Evolutionary conservation across 2,797 vertebrate species (phyloP).

Genomic region (Coccyzus lansbergi): DNA sequence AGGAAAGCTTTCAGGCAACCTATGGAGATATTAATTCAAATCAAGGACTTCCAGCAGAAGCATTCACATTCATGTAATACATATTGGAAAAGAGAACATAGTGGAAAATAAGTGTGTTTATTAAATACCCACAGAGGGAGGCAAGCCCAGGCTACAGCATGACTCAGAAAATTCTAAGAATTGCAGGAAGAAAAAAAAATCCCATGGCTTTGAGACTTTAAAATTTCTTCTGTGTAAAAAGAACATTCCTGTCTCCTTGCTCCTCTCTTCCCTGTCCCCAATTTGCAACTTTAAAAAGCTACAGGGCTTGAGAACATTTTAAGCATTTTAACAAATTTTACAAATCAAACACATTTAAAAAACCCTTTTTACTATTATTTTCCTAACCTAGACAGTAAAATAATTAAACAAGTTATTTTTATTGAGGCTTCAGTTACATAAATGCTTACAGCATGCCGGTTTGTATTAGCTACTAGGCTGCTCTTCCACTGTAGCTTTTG

Average conservation of each 20-base stretch:
- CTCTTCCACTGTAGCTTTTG: neutral
- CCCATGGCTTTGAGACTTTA: neutral
- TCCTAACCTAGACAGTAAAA: neutral
- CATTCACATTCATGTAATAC: neutral
- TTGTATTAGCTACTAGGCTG: neutral
- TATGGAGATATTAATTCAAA: constrained; percentile 70
- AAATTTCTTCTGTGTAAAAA: neutral
- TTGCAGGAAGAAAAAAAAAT: neutral
- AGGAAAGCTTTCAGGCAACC: constrained; percentile 95
- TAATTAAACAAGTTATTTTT: neutral
- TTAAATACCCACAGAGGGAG: neutral
- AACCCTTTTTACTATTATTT: neutral
- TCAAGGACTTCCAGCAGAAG: constrained; percentile 12
- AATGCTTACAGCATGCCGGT: neutral
- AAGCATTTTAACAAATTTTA: neutral
- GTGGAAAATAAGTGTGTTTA: neutral
- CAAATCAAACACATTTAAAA: neutral
- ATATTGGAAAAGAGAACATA: neutral
- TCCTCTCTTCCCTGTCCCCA: neutral
- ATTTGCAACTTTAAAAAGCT: neutral
- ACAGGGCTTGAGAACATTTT: neutral
- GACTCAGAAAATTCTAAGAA: neutral
- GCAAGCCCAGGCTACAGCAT: neutral
- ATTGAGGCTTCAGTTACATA: neutral
- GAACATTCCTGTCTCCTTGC: neutral